Conservation (phyloP, 2,797 vertebrate species). For the Hoplostethus mediterraneus region DNA sequence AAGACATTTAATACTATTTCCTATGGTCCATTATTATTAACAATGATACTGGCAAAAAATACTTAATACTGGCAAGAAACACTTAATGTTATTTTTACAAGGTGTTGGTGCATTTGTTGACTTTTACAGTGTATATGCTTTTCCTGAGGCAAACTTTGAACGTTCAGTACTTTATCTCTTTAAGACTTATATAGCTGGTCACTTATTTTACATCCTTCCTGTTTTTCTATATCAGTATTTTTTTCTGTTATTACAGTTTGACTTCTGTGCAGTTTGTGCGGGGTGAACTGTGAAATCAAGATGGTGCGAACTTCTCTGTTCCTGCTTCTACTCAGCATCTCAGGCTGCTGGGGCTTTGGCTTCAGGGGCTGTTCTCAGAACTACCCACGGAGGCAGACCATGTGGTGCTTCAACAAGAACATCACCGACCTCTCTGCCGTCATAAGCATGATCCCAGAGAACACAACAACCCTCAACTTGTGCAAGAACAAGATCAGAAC, state of each 20-base stretch:
- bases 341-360: slow-evolving; percentile 32
- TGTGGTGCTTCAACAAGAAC: slow-evolving; percentile 43
- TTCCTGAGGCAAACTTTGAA: too few relatives aligned
- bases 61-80: too few relatives aligned
- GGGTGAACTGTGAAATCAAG: background rate
- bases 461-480: slow-evolving; percentile 28
- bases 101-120: too few relatives aligned
- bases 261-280: background rate
- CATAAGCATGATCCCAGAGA: slow-evolving; percentile 25
- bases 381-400: background rate
- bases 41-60: too few relatives aligned
- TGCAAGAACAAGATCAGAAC: slow-evolving; percentile 41
- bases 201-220: too few relatives aligned
- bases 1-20: too few relatives aligned
- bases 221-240: background rate
- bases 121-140: too few relatives aligned
- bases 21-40: too few relatives aligned
- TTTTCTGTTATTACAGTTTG: slow-evolving; percentile 37
- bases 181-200: too few relatives aligned
- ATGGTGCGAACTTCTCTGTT: slow-evolving; percentile 23
- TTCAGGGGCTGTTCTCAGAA: slow-evolving; percentile 41
- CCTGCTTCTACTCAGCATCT: slow-evolving; percentile 35
- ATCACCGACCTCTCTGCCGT: slow-evolving; percentile 41
- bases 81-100: too few relatives aligned
- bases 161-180: too few relatives aligned